Conservation (phyloP, 2,888 invertebrate genomes). For the Eupithecia subumbrata region DNA sequence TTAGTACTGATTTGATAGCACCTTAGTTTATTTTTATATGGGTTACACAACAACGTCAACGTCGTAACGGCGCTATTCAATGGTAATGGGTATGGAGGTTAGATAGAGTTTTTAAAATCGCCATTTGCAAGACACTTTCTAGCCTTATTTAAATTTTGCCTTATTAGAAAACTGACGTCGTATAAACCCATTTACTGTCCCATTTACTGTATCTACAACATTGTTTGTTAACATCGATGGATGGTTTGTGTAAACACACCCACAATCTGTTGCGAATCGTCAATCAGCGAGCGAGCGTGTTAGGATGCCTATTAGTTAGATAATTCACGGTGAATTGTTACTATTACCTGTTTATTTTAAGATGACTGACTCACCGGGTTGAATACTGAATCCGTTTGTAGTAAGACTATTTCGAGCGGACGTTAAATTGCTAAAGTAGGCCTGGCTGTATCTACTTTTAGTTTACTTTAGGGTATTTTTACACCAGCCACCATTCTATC, state of each 20-base stretch:
- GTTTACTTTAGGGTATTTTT: background rate
- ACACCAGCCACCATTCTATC: background rate
- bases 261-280: slow-evolving; percentile 38
- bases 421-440: background rate
- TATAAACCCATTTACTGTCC: background rate
- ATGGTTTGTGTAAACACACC: slow-evolving; percentile 31
- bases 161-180: too few relatives aligned
- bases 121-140: too few relatives aligned
- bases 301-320: slow-evolving; percentile 30
- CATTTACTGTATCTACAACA: background rate
- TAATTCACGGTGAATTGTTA: slow-evolving; percentile 34
- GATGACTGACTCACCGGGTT: slow-evolving; percentile 31
- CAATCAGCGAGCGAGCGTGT: slow-evolving; percentile 37
- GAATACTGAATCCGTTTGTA: slow-evolving; percentile 16
- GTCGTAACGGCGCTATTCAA: too few relatives aligned
- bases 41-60: too few relatives aligned
- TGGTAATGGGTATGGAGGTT: too few relatives aligned
- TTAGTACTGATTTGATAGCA: too few relatives aligned
- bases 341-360: slow-evolving; percentile 30
- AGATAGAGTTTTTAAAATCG: too few relatives aligned
- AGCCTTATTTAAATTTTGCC: too few relatives aligned
- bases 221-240: slow-evolving; percentile 6
- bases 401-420: slow-evolving; percentile 1
- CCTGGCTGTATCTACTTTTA: background rate
- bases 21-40: too few relatives aligned